Percentiles rank a stretch among this genome's conserved stretches.
phyloP scores from a whole-genome alignment of 2,113 vertebrate species.

The Leucosticte australis region DNA sequence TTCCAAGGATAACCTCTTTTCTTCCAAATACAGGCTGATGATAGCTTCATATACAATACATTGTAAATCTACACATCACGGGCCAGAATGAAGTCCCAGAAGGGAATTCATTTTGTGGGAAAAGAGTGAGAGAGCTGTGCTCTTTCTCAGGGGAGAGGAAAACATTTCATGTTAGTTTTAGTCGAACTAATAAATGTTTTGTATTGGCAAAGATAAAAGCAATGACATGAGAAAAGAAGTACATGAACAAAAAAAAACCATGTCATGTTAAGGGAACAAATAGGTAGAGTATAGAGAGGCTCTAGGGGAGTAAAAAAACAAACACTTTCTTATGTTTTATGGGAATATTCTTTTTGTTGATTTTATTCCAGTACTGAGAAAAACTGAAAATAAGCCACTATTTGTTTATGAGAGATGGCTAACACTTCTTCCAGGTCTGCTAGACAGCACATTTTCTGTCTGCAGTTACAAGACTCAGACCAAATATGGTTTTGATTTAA shows the following conservation, averaged over 20 bases:
- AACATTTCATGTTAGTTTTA: conserved; percentile 41
- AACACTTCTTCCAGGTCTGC: background rate
- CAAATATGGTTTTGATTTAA: background rate
- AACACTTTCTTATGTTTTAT: background rate
- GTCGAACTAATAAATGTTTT: conserved; percentile 3
- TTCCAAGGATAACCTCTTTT: background rate
- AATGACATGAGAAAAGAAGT: background rate
- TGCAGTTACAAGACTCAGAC: background rate
- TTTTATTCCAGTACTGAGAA: background rate
- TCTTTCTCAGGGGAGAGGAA: conserved; percentile 31
- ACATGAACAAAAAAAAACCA: background rate
- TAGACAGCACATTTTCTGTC: background rate
- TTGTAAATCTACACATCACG: background rate
- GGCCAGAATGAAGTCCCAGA: background rate
- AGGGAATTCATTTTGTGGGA: conserved; percentile 31
- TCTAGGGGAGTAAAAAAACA: background rate
- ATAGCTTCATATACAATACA: background rate
- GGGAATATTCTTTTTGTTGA: background rate
- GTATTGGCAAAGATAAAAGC: conserved; percentile 27
- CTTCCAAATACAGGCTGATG: background rate
- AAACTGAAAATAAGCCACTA: background rate
- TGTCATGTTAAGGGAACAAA: background rate
- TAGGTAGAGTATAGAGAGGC: background rate
- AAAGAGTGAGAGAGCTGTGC: background rate
- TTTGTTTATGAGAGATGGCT: background rate